Percentiles rank a stretch among this genome's conserved stretches.
Evolutionary conservation across 1,140 invertebrate species (phyloP).

Genomic region (Drosophila nebulosa): DNA sequence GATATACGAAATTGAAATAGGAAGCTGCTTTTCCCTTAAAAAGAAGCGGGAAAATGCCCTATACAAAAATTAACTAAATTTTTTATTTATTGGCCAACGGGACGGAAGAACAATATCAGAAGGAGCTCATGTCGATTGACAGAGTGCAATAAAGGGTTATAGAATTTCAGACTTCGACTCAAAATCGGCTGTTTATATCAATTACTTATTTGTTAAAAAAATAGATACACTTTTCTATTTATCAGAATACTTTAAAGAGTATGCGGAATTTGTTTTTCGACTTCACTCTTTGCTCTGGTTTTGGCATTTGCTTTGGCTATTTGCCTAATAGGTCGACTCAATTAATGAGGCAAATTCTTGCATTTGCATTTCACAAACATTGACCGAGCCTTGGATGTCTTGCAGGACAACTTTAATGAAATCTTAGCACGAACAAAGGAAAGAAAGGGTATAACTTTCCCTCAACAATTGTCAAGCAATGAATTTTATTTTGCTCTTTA

Average conservation of each 20-base stretch:
- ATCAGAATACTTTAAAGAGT: too few relatives aligned
- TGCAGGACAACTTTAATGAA: slow-evolving; percentile 65
- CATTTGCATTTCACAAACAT: slow-evolving; percentile 35
- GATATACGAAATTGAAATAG: slow-evolving; percentile 74
- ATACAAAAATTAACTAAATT: not conserved
- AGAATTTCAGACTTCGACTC: too few relatives aligned
- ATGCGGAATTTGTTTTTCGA: not conserved
- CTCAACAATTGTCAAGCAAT: slow-evolving; percentile 65
- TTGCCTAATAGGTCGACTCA: slow-evolving; percentile 69
- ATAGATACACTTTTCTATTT: too few relatives aligned
- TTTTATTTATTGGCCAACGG: not conserved
- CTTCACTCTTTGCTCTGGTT: slow-evolving; percentile 26
- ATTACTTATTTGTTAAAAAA: too few relatives aligned
- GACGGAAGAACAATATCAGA: too few relatives aligned
- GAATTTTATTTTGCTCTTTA: slow-evolving; percentile 70
- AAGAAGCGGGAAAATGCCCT: slow-evolving; percentile 24
- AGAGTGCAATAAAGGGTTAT: too few relatives aligned
- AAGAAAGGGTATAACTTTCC: slow-evolving; percentile 25
- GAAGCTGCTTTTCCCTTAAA: slow-evolving; percentile 44
- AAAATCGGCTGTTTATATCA: too few relatives aligned
- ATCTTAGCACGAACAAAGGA: slow-evolving; percentile 62
- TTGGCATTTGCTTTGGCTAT: slow-evolving; percentile 18
- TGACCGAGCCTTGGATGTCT: slow-evolving; percentile 53
- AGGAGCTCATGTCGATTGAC: too few relatives aligned
- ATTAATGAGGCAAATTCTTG: slow-evolving; percentile 65